Evolutionary conservation across 2,797 vertebrate genomes (phyloP).

Genomic region (Xenentodon cancila): DNA sequence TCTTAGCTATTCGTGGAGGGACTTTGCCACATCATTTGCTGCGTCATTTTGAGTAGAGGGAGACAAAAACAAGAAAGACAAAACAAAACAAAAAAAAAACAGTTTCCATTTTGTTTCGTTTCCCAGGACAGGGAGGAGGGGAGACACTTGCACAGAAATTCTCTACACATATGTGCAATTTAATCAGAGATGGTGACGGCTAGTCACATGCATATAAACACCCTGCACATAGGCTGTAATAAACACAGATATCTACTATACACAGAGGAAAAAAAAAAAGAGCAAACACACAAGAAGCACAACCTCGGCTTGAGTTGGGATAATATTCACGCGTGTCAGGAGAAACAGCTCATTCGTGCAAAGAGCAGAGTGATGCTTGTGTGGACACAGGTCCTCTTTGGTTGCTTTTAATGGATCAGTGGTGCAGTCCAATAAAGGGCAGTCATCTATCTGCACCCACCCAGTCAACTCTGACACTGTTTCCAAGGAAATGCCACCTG

Average conservation of each 20-base stretch:
- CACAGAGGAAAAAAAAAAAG: conserved; percentile 24
- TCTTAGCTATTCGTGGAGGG: conserved; percentile 25
- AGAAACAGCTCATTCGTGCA: conserved; percentile 68
- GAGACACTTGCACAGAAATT: conserved; percentile 57
- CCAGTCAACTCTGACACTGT: conserved; percentile 87
- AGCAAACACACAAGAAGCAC: conserved; percentile 26
- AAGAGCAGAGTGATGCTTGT: conserved; percentile 66
- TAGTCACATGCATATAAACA: conserved; percentile 34
- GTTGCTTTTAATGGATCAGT: conserved; percentile 78
- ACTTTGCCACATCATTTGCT: conserved; percentile 48
- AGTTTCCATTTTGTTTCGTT: conserved; percentile 81
- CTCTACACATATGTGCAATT: conserved; percentile 57
- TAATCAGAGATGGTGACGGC: conserved; percentile 50
- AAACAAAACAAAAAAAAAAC: conserved; percentile 54
- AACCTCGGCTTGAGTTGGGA: conserved; percentile 54
- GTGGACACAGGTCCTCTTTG: conserved; percentile 64
- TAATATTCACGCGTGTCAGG: conserved; percentile 71
- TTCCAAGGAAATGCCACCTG: conserved; percentile 85
- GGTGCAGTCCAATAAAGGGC: conserved; percentile 85
- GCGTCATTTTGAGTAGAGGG: conserved; percentile 50
- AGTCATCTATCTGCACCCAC: conserved; percentile 84
- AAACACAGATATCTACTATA: conserved; percentile 50
- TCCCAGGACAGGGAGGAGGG: conserved; percentile 71
- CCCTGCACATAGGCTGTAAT: conserved; percentile 28
- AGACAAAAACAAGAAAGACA: conserved; percentile 56